phyloP scores from a whole-genome alignment of 2,797 vertebrate genomes.

The Pyrocephalus nanus region DNA sequence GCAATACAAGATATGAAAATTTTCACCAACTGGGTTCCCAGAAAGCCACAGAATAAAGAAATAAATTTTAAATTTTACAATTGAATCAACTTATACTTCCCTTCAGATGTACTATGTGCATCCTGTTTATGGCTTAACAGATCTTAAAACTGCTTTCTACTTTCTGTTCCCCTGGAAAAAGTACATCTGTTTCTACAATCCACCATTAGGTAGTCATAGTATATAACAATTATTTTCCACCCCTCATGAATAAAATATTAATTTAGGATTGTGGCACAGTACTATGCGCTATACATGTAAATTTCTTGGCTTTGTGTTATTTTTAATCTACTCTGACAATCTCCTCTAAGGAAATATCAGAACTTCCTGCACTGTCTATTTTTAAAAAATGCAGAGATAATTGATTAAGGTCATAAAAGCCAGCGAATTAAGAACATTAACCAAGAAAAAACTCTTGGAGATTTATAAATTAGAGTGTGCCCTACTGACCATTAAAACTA shows the following conservation, averaged over 20 bases:
- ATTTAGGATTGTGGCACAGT: background rate
- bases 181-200: background rate
- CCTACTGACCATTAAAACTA: constrained; percentile 4
- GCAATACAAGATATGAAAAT: background rate
- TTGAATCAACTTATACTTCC: background rate
- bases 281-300: background rate
- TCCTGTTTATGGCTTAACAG: background rate
- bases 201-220: background rate
- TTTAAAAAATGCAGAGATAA: background rate
- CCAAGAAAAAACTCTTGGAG: background rate
- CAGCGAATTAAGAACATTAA: constrained; percentile 11
- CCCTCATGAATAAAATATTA: background rate
- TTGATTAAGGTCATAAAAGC: background rate
- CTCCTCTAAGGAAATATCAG: background rate
- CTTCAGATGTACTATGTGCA: background rate
- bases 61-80: background rate
- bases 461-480: background rate
- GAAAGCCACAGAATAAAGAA: background rate
- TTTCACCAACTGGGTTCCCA: background rate
- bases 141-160: background rate
- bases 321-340: background rate
- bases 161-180: background rate
- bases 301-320: background rate
- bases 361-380: background rate
- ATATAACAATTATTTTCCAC: background rate